phyloP scores from a whole-genome alignment of 2,113 vertebrate genomes.

The Apus apus region DNA sequence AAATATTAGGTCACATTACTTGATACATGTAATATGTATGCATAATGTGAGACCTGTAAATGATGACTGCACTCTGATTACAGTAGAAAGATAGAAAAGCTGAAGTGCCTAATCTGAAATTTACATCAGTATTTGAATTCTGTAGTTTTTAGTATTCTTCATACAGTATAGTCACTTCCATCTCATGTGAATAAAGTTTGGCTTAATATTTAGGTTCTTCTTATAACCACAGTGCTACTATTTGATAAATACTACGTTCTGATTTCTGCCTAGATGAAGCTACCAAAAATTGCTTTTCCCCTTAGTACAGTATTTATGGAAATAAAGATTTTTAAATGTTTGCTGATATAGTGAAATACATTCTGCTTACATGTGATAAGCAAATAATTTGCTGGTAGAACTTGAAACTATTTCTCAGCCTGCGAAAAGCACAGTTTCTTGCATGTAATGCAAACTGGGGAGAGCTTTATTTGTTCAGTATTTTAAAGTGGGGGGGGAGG shows the following conservation, averaged over 20 bases:
- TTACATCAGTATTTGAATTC: background rate
- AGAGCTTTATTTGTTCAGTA: background rate
- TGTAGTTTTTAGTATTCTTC: background rate
- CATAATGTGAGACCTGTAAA: background rate
- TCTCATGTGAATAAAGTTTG: background rate
- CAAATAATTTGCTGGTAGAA: background rate
- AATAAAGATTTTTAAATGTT: background rate
- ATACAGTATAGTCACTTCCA: background rate
- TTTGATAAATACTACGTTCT: background rate
- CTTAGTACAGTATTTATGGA: background rate
- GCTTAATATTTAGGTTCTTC: background rate
- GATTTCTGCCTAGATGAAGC: background rate
- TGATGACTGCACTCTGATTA: background rate
- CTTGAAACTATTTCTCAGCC: background rate
- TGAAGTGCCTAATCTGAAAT: background rate
- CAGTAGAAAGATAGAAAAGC: background rate
- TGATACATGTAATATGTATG: background rate
- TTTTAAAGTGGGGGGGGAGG: rapidly evolving
- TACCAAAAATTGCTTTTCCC: background rate
- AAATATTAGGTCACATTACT: background rate
- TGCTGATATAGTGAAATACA: background rate
- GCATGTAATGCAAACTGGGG: background rate
- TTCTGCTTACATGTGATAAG: background rate
- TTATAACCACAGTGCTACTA: rapidly evolving
- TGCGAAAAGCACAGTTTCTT: background rate